Percentiles rank a stretch among this genome's conserved stretches.
phyloP scores from a whole-genome alignment of 2,113 vertebrate species.

The Megaceryle torquata region DNA sequence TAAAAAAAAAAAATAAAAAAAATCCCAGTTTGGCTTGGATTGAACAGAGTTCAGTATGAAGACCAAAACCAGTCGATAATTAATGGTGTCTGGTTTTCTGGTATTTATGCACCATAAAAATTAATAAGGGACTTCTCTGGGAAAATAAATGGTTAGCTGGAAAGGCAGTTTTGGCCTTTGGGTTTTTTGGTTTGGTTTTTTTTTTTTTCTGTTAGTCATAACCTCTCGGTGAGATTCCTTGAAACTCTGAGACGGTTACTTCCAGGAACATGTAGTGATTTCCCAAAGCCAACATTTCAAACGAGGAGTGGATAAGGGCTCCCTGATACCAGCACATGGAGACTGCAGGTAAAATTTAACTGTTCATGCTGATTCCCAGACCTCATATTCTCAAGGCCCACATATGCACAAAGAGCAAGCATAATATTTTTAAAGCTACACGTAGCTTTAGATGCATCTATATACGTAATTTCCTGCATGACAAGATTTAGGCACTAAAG shows the following conservation, averaged over 20 bases:
- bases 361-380: neutral
- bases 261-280: neutral
- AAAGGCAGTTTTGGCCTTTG: slow-evolving; percentile 1
- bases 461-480: neutral
- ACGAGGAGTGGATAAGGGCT: neutral
- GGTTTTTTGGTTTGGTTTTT: neutral
- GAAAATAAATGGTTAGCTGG: slow-evolving; percentile 49
- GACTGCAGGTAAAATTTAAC: neutral
- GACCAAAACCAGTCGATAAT: slow-evolving; percentile 44
- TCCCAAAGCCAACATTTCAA: neutral
- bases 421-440: neutral
- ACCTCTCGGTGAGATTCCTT: neutral
- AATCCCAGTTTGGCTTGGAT: neutral
- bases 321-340: neutral
- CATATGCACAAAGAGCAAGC: neutral
- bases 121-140: slow-evolving; percentile 49
- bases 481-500: neutral
- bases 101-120: slow-evolving; percentile 55
- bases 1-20: neutral
- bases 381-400: neutral
- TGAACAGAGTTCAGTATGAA: neutral
- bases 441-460: neutral
- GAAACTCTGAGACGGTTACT: neutral
- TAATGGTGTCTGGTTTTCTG: slow-evolving; percentile 48
- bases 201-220: slow-evolving; percentile 5